Conservation (phyloP, 2,888 invertebrate species). For the Meandrusa payeni region DNA sequence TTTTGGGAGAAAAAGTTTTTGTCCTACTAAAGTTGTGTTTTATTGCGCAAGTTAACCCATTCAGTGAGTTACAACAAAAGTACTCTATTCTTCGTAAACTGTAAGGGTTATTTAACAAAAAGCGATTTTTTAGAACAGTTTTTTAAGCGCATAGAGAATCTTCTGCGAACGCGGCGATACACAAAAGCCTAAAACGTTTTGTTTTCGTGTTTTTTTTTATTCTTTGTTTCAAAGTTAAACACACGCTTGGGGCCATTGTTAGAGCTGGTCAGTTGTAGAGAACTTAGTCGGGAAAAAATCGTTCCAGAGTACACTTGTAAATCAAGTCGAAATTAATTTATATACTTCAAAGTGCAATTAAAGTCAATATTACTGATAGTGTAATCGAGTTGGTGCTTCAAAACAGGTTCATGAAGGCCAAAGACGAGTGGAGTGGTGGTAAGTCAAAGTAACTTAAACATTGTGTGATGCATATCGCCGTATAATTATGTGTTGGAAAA, state of each 20-base stretch:
- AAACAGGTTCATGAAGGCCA: too few species aligned
- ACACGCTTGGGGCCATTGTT: slow-evolving; percentile 75
- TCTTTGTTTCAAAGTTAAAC: slow-evolving; percentile 75
- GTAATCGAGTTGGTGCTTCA: neutral
- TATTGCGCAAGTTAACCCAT: slow-evolving; percentile 59
- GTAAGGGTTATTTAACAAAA: slow-evolving; percentile 69
- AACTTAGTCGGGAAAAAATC: slow-evolving; percentile 77
- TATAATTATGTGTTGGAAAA: too few species aligned
- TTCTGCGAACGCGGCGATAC: slow-evolving; percentile 70
- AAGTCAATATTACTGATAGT: slow-evolving; percentile 2
- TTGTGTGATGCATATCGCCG: too few species aligned
- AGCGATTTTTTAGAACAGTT: slow-evolving; percentile 41
- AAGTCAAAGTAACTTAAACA: slow-evolving; percentile 1
- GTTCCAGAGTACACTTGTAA: slow-evolving; percentile 63
- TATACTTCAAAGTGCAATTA: slow-evolving; percentile 11
- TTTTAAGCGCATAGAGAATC: slow-evolving; percentile 50
- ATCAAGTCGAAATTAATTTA: slow-evolving; percentile 33
- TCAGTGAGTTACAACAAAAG: slow-evolving; percentile 46
- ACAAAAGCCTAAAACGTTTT: slow-evolving; percentile 68
- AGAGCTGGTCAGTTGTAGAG: slow-evolving; percentile 53
- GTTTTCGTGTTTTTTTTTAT: slow-evolving; percentile 69
- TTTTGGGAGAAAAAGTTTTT: slow-evolving; percentile 34
- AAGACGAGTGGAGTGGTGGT: too few species aligned
- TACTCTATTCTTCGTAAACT: slow-evolving; percentile 37
- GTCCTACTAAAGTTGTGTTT: slow-evolving; percentile 13